A percentile compares a stretch with the other conserved stretches of the same genome.
Conservation (phyloP, 2,113 vertebrate species). For the Atractosteus spatula region DNA sequence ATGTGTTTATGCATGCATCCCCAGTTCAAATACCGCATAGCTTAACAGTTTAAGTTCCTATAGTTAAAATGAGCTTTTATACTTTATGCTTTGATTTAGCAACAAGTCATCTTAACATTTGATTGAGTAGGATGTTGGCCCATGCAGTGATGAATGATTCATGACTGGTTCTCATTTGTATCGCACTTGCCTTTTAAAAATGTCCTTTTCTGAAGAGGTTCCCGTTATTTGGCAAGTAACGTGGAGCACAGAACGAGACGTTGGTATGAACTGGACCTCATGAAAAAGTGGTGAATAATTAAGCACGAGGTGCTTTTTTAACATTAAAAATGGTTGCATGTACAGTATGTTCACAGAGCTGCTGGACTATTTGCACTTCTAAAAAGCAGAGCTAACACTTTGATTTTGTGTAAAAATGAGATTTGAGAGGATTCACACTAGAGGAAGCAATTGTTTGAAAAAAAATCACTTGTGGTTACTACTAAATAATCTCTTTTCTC, state of each 20-base stretch:
- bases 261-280: background rate
- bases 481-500: slow-evolving; percentile 28
- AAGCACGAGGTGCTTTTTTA: background rate
- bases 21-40: no score
- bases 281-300: slow-evolving; percentile 2
- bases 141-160: no score
- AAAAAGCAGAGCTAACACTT: slow-evolving; percentile 17
- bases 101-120: no score
- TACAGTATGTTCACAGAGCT: slow-evolving; percentile 19
- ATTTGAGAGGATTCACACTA: slow-evolving; percentile 10
- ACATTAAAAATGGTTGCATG: slow-evolving; percentile 17
- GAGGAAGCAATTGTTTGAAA: slow-evolving; percentile 18
- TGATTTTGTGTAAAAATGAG: slow-evolving; percentile 15
- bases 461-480: slow-evolving; percentile 28
- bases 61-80: no score
- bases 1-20: no score
- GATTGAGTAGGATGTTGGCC: no score
- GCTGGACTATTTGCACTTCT: slow-evolving; percentile 21
- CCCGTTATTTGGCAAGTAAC: background rate
- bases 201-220: background rate
- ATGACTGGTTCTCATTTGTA: no score
- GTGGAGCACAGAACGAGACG: background rate
- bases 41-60: no score
- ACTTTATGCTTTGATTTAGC: no score
- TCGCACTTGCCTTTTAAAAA: no score